These are phyloP conservation scores for Scaptomyza pallida DNA, from an alignment of 1,140 invertebrate species.

Conservation along the genomic window DNA sequence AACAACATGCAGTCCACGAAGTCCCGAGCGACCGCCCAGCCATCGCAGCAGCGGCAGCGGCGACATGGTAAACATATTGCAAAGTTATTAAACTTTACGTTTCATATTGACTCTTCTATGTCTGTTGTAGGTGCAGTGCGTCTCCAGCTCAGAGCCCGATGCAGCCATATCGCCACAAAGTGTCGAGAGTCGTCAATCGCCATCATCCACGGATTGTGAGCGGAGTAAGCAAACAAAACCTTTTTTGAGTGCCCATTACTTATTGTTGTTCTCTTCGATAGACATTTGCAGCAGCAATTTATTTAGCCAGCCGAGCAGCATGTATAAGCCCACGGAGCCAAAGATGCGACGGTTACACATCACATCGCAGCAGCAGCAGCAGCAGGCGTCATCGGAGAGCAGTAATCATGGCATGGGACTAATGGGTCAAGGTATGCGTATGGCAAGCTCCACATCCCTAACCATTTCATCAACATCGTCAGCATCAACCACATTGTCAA, in stretches of 20 bases:
- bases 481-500: conserved; percentile 26
- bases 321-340: conserved; percentile 77
- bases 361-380: conserved; percentile 64
- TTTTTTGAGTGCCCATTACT: no score
- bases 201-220: conserved; percentile 78
- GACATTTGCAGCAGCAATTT: conserved; percentile 51
- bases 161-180: conserved; percentile 84
- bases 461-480: conserved; percentile 63
- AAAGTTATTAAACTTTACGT: background rate
- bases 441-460: conserved; percentile 52
- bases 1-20: conserved; percentile 90
- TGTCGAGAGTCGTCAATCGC: conserved; percentile 75
- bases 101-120: background rate
- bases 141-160: conserved; percentile 92
- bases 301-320: conserved; percentile 63
- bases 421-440: conserved; percentile 70
- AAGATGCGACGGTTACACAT: conserved; percentile 81
- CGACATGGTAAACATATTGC: conserved; percentile 71
- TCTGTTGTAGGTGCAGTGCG: conserved; percentile 90
- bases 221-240: conserved; percentile 53
- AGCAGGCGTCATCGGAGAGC: conserved; percentile 43
- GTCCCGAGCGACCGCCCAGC: conserved; percentile 77
- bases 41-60: conserved; percentile 83
- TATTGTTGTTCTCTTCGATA: background rate
- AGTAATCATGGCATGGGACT: conserved; percentile 30